These are phyloP conservation scores for Tinamus major DNA, from an alignment of 2,797 vertebrate species.

Conservation along the genomic window DNA sequence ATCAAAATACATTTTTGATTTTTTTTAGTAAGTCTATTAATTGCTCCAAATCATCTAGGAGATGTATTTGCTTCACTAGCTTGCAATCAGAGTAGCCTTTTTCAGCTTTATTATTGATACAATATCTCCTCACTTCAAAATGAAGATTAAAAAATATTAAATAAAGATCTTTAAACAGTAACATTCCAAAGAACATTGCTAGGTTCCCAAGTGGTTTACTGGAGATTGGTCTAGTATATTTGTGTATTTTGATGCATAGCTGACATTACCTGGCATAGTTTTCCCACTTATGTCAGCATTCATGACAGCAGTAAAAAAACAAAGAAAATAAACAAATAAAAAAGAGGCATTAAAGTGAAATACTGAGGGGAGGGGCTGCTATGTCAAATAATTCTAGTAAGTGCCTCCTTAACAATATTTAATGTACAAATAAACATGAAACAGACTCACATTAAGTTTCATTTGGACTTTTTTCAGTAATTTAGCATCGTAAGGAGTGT, in stretches of 20 bases:
- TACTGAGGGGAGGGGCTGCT: slow-evolving; percentile 31
- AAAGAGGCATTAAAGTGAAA: slow-evolving; percentile 75
- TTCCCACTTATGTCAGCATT: slow-evolving; percentile 82
- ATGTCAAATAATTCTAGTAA: slow-evolving; percentile 38
- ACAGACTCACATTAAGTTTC: neutral
- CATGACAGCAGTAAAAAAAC: slow-evolving; percentile 82
- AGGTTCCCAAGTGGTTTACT: slow-evolving; percentile 32
- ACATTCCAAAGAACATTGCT: neutral
- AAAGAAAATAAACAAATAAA: slow-evolving; percentile 80
- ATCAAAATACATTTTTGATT: neutral
- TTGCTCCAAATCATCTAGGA: neutral
- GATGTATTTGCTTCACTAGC: neutral
- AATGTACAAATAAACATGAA: neutral
- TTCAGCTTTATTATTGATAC: neutral
- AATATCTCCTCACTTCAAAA: neutral
- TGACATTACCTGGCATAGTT: slow-evolving; percentile 82
- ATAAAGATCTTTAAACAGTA: neutral
- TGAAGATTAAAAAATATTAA: neutral
- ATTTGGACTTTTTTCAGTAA: neutral
- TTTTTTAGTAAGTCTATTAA: neutral
- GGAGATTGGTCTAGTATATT: slow-evolving; percentile 28
- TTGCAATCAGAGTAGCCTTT: neutral
- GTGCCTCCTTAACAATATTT: slow-evolving; percentile 27
- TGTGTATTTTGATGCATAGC: slow-evolving; percentile 61
- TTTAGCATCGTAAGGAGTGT: neutral